A percentile compares a stretch with the other conserved stretches of the same genome.
Evolutionary conservation across 2,797 vertebrate species (phyloP).

Genomic region (Morus bassanus): DNA sequence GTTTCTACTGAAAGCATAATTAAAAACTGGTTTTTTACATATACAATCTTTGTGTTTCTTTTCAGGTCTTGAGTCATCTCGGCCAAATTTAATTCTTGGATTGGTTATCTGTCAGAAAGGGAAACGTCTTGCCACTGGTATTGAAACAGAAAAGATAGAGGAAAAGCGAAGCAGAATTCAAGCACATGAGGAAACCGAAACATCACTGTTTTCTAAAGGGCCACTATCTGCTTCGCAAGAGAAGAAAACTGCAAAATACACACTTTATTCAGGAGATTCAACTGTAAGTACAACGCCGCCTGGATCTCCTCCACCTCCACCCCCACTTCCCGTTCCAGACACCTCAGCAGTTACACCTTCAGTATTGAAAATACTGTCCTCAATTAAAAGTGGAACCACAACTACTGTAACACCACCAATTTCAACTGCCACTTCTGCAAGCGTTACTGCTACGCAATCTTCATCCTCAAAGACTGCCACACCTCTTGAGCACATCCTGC

Average conservation of each 20-base stretch:
- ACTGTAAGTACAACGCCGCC: constrained; percentile 76
- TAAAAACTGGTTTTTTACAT: background rate
- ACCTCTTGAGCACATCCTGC: constrained; percentile 88
- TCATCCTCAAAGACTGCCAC: constrained; percentile 71
- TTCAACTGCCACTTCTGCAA: constrained; percentile 54
- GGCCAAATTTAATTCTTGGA: constrained; percentile 94
- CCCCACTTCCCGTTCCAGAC: constrained; percentile 68
- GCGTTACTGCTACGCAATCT: background rate
- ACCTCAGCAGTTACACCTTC: constrained; percentile 68
- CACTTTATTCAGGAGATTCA: constrained; percentile 78
- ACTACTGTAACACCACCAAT: background rate
- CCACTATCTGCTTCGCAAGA: constrained; percentile 71
- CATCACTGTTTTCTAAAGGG: constrained; percentile 68
- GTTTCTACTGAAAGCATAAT: background rate
- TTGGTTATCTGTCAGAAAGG: constrained; percentile 90
- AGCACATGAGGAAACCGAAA: constrained; percentile 80
- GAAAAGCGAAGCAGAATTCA: constrained; percentile 84
- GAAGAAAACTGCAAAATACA: constrained; percentile 78
- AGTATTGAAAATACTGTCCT: constrained; percentile 60
- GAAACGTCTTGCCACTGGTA: constrained; percentile 78
- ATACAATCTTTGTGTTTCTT: constrained; percentile 47
- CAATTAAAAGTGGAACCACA: constrained; percentile 68
- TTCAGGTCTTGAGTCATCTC: constrained; percentile 90
- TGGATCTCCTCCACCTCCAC: constrained; percentile 78
- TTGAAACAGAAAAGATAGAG: constrained; percentile 78